These are phyloP conservation scores for Neoascia interrupta DNA, from an alignment of 2,888 invertebrate species.

Conservation along the genomic window DNA sequence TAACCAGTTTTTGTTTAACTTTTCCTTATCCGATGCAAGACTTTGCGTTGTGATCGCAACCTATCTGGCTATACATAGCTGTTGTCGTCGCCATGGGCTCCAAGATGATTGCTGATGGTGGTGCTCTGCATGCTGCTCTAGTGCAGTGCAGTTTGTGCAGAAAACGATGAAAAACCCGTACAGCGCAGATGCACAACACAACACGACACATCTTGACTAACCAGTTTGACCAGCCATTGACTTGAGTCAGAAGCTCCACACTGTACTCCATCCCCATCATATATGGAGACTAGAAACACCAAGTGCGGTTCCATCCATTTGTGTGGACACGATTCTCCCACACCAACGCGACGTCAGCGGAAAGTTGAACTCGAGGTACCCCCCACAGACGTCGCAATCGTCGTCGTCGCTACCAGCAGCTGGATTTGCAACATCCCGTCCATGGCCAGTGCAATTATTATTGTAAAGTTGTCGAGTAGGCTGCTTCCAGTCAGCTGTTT, in stretches of 20 bases:
- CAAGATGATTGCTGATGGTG: conserved; percentile 10
- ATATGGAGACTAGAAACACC: conserved; percentile 46
- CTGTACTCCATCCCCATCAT: too few relatives aligned
- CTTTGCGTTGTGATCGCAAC: too few relatives aligned
- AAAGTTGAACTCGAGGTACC: too few relatives aligned
- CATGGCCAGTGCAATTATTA: neutral
- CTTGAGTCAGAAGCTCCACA: conserved; percentile 32
- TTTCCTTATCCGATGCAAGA: conserved; percentile 67
- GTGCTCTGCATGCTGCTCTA: conserved; percentile 33
- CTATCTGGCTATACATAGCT: conserved; percentile 39
- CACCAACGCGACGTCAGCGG: conserved; percentile 16
- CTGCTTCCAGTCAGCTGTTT: conserved; percentile 63
- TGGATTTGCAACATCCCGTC: conserved; percentile 35
- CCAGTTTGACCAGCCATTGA: conserved; percentile 60
- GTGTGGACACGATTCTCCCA: conserved; percentile 41
- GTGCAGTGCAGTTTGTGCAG: conserved; percentile 49
- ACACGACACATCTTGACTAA: conserved; percentile 42
- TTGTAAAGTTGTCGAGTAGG: neutral
- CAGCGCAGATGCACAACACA: conserved; percentile 56
- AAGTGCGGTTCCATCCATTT: conserved; percentile 36
- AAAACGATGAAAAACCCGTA: conserved; percentile 25
- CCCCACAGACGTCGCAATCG: too few relatives aligned
- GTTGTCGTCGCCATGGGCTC: conserved; percentile 7
- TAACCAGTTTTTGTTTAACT: conserved; percentile 65
- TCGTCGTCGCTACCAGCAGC: too few relatives aligned